Percentiles rank a stretch among this genome's conserved stretches.
These are phyloP conservation scores for Drosophila sulfurigaster DNA, from an alignment of 1,140 invertebrate genomes.

Conservation along the genomic window DNA sequence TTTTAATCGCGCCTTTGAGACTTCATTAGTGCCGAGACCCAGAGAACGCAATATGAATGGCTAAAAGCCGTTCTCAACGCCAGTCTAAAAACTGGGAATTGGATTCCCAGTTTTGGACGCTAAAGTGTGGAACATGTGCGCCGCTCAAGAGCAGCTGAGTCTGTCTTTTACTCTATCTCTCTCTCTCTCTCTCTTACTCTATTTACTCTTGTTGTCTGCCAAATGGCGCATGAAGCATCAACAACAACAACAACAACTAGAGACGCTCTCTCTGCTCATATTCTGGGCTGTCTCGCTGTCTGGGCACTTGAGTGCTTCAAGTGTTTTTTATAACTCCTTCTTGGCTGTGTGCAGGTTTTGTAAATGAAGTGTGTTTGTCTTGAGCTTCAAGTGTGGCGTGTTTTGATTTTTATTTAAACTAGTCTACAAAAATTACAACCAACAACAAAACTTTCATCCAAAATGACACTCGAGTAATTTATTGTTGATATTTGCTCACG, in stretches of 20 bases:
- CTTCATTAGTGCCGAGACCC: constrained; percentile 74
- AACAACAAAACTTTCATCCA: constrained; percentile 42
- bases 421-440: constrained; percentile 45
- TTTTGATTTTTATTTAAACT: constrained; percentile 78
- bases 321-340: constrained; percentile 76
- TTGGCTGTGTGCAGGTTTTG: constrained; percentile 57
- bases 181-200: constrained; percentile 13
- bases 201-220: constrained; percentile 63
- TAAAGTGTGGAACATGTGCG: constrained; percentile 66
- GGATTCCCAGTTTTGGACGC: constrained; percentile 10
- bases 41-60: constrained; percentile 51
- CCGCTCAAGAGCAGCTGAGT: constrained; percentile 70
- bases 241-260: constrained; percentile 13
- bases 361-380: constrained; percentile 78
- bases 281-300: constrained; percentile 47
- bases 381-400: constrained; percentile 78
- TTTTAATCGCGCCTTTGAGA: constrained; percentile 83
- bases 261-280: constrained; percentile 28
- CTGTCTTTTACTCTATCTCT: constrained; percentile 16
- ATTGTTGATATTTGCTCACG: constrained; percentile 74
- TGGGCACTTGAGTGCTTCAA: constrained; percentile 66
- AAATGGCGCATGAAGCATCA: constrained; percentile 75
- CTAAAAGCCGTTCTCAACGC: constrained; percentile 21
- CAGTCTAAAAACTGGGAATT: constrained; percentile 16
- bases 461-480: constrained; percentile 61